Conservation (phyloP, 2,888 invertebrate genomes). For the Pteria penguin region DNA sequence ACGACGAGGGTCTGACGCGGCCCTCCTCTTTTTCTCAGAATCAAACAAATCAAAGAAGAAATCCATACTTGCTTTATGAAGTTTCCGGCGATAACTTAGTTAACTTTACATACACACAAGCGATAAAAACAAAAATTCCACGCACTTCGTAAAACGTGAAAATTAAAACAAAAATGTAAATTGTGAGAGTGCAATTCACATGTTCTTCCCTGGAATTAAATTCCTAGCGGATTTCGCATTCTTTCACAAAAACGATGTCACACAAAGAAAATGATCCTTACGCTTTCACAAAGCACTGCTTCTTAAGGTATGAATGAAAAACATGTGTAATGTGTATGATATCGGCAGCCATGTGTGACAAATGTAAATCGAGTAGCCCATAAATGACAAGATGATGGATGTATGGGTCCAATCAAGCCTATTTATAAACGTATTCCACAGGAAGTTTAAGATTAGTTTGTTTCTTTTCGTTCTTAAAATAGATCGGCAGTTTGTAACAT, state of each 20-base stretch:
- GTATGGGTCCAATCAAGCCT: background rate
- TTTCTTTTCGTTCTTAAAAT: background rate
- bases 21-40: constrained; percentile 55
- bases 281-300: too few species aligned
- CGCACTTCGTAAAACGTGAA: too few species aligned
- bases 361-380: background rate
- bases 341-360: background rate
- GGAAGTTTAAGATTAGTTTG: background rate
- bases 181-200: too few species aligned
- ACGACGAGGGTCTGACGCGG: constrained; percentile 44
- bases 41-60: constrained; percentile 70
- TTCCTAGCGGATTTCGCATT: too few species aligned
- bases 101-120: too few species aligned
- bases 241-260: too few species aligned
- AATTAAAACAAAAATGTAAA: too few species aligned
- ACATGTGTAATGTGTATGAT: background rate
- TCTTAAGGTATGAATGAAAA: background rate
- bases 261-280: too few species aligned
- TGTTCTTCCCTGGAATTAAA: too few species aligned
- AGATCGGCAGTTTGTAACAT: background rate
- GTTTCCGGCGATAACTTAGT: too few species aligned
- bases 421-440: background rate
- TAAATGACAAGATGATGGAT: background rate
- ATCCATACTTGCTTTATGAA: constrained; percentile 60
- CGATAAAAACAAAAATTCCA: too few species aligned